Evolutionary conservation across 1,140 invertebrate species (phyloP).

Genomic region (Augochlora pura): DNA sequence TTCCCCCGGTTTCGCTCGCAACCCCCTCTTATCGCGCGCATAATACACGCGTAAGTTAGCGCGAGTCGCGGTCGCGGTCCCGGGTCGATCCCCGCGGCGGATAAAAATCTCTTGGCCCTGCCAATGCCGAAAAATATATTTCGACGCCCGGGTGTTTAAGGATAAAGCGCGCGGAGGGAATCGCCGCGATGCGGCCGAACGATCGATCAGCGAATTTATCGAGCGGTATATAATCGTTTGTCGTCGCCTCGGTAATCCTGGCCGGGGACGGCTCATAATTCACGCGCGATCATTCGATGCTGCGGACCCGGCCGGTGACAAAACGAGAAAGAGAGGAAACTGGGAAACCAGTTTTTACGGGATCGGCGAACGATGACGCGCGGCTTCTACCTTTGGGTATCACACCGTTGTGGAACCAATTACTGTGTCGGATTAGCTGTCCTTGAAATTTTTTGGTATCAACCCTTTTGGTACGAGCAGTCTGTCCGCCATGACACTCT

Average conservation of each 20-base stretch:
- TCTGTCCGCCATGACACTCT: no score
- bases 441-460: no score
- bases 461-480: no score
- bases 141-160: conserved; percentile 1
- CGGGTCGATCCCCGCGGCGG: neutral
- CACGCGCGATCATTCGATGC: neutral
- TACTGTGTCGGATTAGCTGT: no score
- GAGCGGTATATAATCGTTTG: neutral
- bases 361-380: no score
- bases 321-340: neutral
- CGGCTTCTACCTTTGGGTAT: no score
- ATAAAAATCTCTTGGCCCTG: neutral
- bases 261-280: neutral
- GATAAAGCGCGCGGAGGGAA: neutral
- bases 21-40: neutral
- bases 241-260: neutral
- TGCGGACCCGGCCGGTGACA: neutral
- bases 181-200: neutral
- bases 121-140: neutral
- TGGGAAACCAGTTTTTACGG: neutral
- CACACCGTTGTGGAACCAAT: no score
- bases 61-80: neutral
- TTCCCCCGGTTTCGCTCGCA: neutral
- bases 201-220: conserved; percentile 4
- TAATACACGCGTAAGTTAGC: neutral